phyloP scores from a whole-genome alignment of 2,888 invertebrate genomes.

The Crepidodera aurea region DNA sequence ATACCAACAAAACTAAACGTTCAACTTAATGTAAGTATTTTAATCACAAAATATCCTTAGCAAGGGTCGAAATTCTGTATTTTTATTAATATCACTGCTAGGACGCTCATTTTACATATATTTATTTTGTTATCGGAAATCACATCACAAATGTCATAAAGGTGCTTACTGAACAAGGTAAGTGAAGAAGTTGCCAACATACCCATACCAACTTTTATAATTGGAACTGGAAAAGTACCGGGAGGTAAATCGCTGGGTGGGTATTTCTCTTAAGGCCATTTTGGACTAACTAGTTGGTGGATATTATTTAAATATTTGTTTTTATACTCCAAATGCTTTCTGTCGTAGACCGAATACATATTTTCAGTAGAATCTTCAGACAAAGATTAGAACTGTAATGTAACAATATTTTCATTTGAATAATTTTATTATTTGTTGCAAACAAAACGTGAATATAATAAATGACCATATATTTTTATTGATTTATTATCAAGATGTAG shows the following conservation, averaged over 20 bases:
- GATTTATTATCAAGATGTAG: no score
- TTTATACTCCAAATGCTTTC: no score
- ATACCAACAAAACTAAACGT: slow-evolving; percentile 9
- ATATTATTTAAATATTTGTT: no score
- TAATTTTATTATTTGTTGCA: no score
- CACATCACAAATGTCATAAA: slow-evolving; percentile 12
- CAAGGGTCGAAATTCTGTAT: slow-evolving; percentile 7
- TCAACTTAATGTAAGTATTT: neutral
- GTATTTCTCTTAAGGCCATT: neutral
- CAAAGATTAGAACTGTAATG: no score
- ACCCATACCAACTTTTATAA: neutral
- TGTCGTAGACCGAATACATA: no score
- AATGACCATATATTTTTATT: no score
- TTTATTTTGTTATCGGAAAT: slow-evolving; percentile 18
- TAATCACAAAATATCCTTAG: neutral
- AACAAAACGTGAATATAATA: no score
- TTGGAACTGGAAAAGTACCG: neutral
- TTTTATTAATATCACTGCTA: neutral
- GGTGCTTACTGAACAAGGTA: slow-evolving; percentile 5
- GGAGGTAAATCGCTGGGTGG: neutral
- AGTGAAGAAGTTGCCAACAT: slow-evolving; percentile 8
- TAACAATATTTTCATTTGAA: no score
- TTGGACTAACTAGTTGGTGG: no score
- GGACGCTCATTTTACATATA: slow-evolving; percentile 17
- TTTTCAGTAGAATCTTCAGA: no score